phyloP scores from a whole-genome alignment of 2,888 invertebrate genomes.

The Nephrotoma appendiculata region DNA sequence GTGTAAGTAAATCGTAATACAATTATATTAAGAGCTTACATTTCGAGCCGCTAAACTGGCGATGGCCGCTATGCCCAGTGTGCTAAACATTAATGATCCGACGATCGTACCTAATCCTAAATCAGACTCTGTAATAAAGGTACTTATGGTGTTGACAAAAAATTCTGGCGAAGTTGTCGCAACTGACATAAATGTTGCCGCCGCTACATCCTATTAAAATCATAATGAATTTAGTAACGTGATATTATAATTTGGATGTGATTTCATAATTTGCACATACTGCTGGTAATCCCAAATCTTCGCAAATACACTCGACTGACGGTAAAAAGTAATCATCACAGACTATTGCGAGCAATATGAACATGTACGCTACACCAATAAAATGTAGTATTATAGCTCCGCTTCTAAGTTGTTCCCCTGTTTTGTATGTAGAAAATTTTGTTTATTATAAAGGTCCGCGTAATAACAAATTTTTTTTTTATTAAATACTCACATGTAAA shows the following conservation, averaged over 20 bases:
- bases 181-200: constrained; percentile 92
- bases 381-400: constrained; percentile 69
- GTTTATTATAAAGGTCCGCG: not conserved
- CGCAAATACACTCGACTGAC: constrained; percentile 74
- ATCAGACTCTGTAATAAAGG: constrained; percentile 67
- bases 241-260: not conserved
- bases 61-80: constrained; percentile 68
- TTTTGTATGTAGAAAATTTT: constrained; percentile 24
- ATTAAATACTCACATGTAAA: not conserved
- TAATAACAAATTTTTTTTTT: not conserved
- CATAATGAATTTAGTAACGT: not conserved
- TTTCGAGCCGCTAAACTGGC: constrained; percentile 58
- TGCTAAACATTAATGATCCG: constrained; percentile 77
- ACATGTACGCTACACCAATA: constrained; percentile 68
- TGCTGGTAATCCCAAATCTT: constrained; percentile 57
- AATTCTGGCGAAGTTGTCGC: constrained; percentile 92
- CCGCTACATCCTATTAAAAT: constrained; percentile 65
- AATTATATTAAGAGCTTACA: constrained; percentile 34
- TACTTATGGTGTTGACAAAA: constrained; percentile 82
- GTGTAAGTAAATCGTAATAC: not conserved
- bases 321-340: constrained; percentile 90
- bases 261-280: constrained; percentile 23
- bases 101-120: constrained; percentile 80
- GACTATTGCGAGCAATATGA: constrained; percentile 70
- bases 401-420: constrained; percentile 46